Evolutionary conservation across 2,113 vertebrate species (phyloP).

Genomic region (Nanorana parkeri): DNA sequence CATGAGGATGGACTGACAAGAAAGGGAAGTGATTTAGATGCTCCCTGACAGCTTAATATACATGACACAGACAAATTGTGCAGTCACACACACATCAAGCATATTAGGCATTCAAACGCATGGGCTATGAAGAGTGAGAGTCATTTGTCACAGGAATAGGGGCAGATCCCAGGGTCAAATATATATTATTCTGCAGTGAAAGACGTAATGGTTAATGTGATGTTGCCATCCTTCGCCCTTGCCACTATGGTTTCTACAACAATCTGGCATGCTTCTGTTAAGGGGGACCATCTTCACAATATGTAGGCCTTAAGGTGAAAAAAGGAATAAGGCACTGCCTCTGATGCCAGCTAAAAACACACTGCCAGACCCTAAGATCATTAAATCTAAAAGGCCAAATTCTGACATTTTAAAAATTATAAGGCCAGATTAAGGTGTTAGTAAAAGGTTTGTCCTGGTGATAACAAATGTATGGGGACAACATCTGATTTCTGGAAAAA

Average conservation of each 20-base stretch:
- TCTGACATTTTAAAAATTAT: too few relatives aligned
- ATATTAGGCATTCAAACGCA: neutral
- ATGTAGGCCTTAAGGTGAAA: too few relatives aligned
- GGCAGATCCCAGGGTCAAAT: conserved; percentile 58
- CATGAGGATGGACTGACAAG: conserved; percentile 84
- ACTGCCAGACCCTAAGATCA: too few relatives aligned
- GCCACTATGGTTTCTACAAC: conserved; percentile 1
- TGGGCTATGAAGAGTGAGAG: conserved; percentile 16
- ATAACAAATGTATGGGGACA: too few relatives aligned
- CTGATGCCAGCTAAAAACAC: too few relatives aligned
- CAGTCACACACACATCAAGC: conserved; percentile 64
- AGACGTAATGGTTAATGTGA: conserved; percentile 30
- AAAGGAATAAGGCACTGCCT: too few relatives aligned
- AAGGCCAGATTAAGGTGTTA: too few relatives aligned
- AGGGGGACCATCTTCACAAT: too few relatives aligned
- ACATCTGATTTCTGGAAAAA: too few relatives aligned
- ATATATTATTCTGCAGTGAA: conserved; percentile 14
- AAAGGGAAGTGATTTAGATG: conserved; percentile 96
- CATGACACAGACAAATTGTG: conserved; percentile 79
- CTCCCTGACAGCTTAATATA: conserved; percentile 94
- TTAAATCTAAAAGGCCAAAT: too few relatives aligned
- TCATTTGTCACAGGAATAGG: conserved; percentile 39
- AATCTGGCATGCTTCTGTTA: conserved; percentile 11
- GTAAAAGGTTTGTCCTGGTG: too few relatives aligned
- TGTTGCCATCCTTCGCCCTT: conserved; percentile 11